phyloP scores from a whole-genome alignment of 2,888 invertebrate species.

The Phasia obesa region DNA sequence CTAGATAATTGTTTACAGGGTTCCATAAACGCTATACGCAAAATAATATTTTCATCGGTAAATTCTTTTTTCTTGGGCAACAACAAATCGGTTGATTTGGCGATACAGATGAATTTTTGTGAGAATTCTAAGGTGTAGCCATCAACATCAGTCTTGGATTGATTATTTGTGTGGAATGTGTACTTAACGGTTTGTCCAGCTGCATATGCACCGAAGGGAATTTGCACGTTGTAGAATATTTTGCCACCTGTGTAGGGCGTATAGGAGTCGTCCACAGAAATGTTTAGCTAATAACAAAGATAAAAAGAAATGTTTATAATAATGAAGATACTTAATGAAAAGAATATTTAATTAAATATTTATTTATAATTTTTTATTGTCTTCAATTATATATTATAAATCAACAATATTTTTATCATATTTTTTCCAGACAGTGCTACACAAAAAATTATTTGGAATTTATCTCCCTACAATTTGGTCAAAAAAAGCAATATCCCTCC shows the following conservation, averaged over 20 bases:
- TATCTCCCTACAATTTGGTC: no score
- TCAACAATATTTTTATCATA: no score
- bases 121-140: constrained; percentile 63
- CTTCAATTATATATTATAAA: no score
- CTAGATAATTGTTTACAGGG: constrained; percentile 69
- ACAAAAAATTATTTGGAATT: no score
- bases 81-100: constrained; percentile 71
- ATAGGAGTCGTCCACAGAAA: constrained; percentile 57
- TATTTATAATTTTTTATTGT: no score
- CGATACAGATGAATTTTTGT: constrained; percentile 72
- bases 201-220: constrained; percentile 75
- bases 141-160: constrained; percentile 71
- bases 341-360: no score
- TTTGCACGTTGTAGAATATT: constrained; percentile 71
- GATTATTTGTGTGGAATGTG: constrained; percentile 73
- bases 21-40: constrained; percentile 55
- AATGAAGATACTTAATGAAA: no score
- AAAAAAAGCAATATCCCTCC: no score
- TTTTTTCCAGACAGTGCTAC: no score
- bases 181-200: constrained; percentile 74
- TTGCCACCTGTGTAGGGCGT: constrained; percentile 70
- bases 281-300: constrained; percentile 28
- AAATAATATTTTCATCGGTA: constrained; percentile 55
- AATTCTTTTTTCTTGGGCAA: constrained; percentile 61
- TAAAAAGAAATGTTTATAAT: no score